Conservation (phyloP, 2,888 invertebrate species). For the Cephus spinipes region DNA sequence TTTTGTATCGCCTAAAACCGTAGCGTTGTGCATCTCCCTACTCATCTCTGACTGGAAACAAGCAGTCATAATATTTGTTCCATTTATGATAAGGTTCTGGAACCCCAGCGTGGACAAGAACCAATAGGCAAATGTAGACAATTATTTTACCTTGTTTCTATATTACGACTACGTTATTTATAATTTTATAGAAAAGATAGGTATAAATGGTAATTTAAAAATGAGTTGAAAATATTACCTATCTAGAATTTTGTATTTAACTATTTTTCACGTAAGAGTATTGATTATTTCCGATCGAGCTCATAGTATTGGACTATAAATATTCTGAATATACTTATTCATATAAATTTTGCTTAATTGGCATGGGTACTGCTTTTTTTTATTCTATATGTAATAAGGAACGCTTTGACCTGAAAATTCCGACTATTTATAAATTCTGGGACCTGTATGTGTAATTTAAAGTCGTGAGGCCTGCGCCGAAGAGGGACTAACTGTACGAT, state of each 20-base stretch:
- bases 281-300: conserved; percentile 2
- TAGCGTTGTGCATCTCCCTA: too few relatives aligned
- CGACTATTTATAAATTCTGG: not conserved
- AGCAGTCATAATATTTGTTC: too few relatives aligned
- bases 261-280: not conserved
- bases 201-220: not conserved
- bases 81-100: too few relatives aligned
- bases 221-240: not conserved
- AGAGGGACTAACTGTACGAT: not conserved
- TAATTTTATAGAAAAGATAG: not conserved
- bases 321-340: not conserved
- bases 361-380: not conserved
- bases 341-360: not conserved
- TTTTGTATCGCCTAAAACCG: too few relatives aligned
- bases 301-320: not conserved
- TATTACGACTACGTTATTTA: too few relatives aligned
- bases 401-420: not conserved
- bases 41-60: too few relatives aligned
- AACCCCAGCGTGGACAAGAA: too few relatives aligned
- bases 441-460: not conserved
- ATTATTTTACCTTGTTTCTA: too few relatives aligned
- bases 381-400: not conserved
- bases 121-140: too few relatives aligned
- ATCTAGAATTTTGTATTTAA: not conserved
- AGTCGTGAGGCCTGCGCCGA: not conserved